These are phyloP conservation scores for Myripristis murdjan DNA, from an alignment of 2,797 vertebrate species.

Conservation along the genomic window DNA sequence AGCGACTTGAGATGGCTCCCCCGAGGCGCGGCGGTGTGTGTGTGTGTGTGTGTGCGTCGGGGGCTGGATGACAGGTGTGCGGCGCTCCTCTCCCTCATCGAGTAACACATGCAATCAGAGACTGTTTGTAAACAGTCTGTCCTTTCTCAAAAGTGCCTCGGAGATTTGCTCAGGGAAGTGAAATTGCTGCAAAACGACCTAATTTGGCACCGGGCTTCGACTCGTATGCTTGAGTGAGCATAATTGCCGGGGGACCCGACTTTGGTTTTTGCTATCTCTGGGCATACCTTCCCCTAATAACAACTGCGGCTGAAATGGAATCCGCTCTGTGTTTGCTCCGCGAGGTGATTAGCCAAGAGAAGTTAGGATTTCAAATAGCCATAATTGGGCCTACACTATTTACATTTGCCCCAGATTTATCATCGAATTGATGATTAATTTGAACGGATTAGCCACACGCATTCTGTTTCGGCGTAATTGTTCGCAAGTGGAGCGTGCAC, in stretches of 20 bases:
- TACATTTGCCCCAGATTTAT: conserved; percentile 84
- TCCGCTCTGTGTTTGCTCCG: conserved; percentile 84
- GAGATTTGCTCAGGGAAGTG: conserved; percentile 90
- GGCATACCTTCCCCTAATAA: conserved; percentile 86
- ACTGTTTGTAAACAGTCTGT: conserved; percentile 94
- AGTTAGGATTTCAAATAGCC: conserved; percentile 84
- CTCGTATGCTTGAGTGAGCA: conserved; percentile 88
- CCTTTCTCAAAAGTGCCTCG: conserved; percentile 89
- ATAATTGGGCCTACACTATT: conserved; percentile 84
- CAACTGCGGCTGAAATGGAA: conserved; percentile 86
- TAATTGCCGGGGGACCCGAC: conserved; percentile 88
- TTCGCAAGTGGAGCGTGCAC: conserved; percentile 63
- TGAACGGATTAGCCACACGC: conserved; percentile 65
- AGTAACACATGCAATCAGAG: conserved; percentile 84
- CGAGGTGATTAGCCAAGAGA: conserved; percentile 87
- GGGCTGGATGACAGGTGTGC: conserved; percentile 85
- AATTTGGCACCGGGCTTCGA: conserved; percentile 89
- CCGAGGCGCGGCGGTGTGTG: background rate
- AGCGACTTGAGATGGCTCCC: background rate
- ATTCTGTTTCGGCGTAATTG: conserved; percentile 68
- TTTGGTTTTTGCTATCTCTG: conserved; percentile 86
- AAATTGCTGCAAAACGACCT: conserved; percentile 91
- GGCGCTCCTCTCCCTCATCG: conserved; percentile 52
- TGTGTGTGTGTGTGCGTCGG: conserved; percentile 10
- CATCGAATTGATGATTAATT: conserved; percentile 73